These are phyloP conservation scores for Pollenia griseotomentosa DNA, from an alignment of 2,888 invertebrate genomes.

Conservation along the genomic window DNA sequence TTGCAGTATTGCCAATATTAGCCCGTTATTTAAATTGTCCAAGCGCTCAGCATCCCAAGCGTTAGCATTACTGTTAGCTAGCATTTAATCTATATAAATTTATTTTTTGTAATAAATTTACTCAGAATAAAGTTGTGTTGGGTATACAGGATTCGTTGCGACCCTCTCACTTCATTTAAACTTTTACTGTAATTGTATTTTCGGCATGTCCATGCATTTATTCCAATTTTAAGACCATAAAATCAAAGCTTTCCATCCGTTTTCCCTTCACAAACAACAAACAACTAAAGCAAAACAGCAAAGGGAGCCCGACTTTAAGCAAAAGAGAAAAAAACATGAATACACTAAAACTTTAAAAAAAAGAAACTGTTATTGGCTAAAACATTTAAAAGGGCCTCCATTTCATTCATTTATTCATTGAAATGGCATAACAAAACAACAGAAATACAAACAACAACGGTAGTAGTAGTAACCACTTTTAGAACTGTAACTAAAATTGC, in stretches of 20 bases:
- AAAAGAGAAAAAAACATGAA: constrained; percentile 7
- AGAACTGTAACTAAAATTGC: constrained; percentile 50
- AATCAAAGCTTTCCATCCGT: constrained; percentile 66
- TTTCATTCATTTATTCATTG: constrained; percentile 68
- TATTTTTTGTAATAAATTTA: no score
- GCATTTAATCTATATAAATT: no score
- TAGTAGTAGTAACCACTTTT: constrained; percentile 12
- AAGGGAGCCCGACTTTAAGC: not conserved
- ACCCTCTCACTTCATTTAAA: no score
- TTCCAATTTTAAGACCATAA: constrained; percentile 61
- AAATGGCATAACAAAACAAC: constrained; percentile 44
- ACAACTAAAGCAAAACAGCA: constrained; percentile 9
- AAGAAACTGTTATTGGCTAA: constrained; percentile 62
- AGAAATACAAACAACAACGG: constrained; percentile 42
- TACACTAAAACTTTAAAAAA: not conserved
- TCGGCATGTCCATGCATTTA: constrained; percentile 62
- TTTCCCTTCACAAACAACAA: constrained; percentile 34
- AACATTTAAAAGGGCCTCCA: constrained; percentile 64
- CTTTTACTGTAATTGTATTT: constrained; percentile 4
- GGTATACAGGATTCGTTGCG: no score
- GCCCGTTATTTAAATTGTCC: no score
- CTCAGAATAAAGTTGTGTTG: no score
- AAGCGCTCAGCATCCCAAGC: no score
- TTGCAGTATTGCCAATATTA: no score
- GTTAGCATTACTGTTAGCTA: no score